A percentile compares a stretch with the other conserved stretches of the same genome.
These are phyloP conservation scores for Anguilla rostrata DNA, from an alignment of 2,113 vertebrate genomes.

Conservation along the genomic window DNA sequence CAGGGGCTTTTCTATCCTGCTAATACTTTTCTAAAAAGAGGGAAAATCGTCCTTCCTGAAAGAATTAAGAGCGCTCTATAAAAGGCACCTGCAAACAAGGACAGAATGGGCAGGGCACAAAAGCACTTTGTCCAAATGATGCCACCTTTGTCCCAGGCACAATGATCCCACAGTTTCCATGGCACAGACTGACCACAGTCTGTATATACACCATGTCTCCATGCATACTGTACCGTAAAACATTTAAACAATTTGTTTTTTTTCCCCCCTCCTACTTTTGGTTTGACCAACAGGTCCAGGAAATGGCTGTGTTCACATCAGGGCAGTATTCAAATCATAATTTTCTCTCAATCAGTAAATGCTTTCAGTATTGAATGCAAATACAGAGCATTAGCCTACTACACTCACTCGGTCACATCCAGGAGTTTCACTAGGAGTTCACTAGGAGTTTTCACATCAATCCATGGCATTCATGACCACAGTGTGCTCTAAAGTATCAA, in stretches of 20 bases:
- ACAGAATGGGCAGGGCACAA: conserved; percentile 60
- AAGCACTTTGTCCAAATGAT: conserved; percentile 70
- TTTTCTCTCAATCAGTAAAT: background rate
- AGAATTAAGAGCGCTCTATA: conserved; percentile 73
- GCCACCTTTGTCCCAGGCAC: conserved; percentile 32
- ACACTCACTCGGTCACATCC: background rate
- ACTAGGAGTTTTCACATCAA: no score
- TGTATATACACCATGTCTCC: conserved; percentile 6
- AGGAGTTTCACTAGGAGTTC: no score
- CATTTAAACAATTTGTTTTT: background rate
- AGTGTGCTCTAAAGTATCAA: no score
- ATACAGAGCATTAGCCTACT: background rate
- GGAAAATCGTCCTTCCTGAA: conserved; percentile 80
- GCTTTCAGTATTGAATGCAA: background rate
- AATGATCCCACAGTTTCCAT: conserved; percentile 28
- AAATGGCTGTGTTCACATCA: background rate
- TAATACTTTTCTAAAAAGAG: conserved; percentile 72
- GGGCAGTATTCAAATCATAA: background rate
- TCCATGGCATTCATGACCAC: no score
- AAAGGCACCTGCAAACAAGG: conserved; percentile 81
- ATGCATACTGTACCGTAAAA: conserved; percentile 3
- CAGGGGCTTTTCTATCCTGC: conserved; percentile 74
- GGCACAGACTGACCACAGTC: conserved; percentile 19
- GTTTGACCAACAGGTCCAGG: background rate
- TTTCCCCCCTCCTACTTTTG: background rate